Evolutionary conservation across 2,888 invertebrate species (phyloP).

Genomic region (Xestia sexstrigata): DNA sequence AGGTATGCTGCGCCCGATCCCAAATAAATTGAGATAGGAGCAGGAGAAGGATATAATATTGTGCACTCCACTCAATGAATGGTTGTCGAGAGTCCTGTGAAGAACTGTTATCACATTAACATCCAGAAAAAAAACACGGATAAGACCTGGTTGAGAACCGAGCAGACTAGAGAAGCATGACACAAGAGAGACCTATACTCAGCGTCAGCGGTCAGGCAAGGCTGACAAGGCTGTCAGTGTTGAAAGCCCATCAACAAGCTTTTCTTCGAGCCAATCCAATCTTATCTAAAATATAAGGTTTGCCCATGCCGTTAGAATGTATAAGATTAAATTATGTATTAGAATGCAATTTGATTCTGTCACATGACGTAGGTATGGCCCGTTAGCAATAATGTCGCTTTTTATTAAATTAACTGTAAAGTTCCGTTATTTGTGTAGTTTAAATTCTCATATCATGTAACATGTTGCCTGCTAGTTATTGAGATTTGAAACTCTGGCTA

Average conservation of each 20-base stretch:
- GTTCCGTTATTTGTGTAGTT: constrained; percentile 26
- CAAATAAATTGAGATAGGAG: too few relatives aligned
- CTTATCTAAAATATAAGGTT: neutral
- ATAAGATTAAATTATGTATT: constrained; percentile 18
- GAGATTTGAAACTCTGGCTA: neutral
- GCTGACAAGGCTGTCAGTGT: neutral
- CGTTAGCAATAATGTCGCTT: constrained; percentile 16
- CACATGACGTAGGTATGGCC: neutral
- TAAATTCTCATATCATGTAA: constrained; percentile 22
- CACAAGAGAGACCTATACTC: neutral
- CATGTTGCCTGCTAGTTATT: neutral
- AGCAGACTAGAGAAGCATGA: neutral
- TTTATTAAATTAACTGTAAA: constrained; percentile 27
- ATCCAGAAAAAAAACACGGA: neutral
- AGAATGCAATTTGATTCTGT: constrained; percentile 38
- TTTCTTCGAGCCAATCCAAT: neutral
- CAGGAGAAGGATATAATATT: too few relatives aligned
- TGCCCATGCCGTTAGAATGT: constrained; percentile 5
- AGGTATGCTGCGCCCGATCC: too few relatives aligned
- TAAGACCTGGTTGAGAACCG: neutral
- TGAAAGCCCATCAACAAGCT: neutral
- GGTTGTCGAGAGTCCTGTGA: too few relatives aligned
- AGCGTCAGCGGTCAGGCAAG: neutral
- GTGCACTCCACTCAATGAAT: too few relatives aligned
- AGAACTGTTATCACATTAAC: too few relatives aligned